These are phyloP conservation scores for Diabrotica undecimpunctata DNA, from an alignment of 1,140 invertebrate species.

Conservation along the genomic window DNA sequence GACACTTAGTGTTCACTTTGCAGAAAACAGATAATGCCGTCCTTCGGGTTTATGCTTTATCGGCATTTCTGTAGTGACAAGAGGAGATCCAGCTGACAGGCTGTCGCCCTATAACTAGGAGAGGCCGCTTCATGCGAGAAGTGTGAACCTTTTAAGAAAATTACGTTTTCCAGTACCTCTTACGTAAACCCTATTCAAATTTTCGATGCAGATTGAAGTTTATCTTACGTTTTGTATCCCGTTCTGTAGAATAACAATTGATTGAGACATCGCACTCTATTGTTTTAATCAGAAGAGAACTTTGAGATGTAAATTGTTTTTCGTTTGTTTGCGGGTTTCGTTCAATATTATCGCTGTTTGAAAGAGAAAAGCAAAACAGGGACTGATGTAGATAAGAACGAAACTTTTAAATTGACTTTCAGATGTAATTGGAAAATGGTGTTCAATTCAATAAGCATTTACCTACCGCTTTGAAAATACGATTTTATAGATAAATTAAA, in stretches of 20 bases:
- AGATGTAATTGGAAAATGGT: neutral
- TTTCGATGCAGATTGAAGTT: constrained; percentile 13
- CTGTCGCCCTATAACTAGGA: constrained; percentile 30
- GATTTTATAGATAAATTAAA: too few species aligned
- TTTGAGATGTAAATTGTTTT: constrained; percentile 5
- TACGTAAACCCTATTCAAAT: constrained; percentile 16
- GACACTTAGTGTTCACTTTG: constrained; percentile 31
- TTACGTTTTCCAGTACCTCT: constrained; percentile 27
- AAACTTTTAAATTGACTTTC: neutral
- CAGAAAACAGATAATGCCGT: constrained; percentile 35
- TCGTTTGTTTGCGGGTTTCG: neutral
- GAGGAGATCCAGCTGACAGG: constrained; percentile 32
- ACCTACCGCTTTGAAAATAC: too few species aligned
- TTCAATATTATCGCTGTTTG: neutral
- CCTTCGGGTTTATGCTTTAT: constrained; percentile 32
- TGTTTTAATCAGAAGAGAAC: constrained; percentile 10
- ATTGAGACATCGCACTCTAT: constrained; percentile 12
- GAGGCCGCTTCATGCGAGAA: constrained; percentile 18
- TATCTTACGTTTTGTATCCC: neutral
- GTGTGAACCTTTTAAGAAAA: constrained; percentile 33
- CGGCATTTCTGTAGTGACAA: constrained; percentile 30
- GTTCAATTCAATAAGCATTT: neutral
- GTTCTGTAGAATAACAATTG: constrained; percentile 14
- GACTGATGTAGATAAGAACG: neutral
- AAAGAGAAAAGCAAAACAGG: neutral